Evolutionary conservation across 2,797 vertebrate species (phyloP), one percentile per base, ranked within the genome.

Genomic region (Tapirus indicus): DNA sequence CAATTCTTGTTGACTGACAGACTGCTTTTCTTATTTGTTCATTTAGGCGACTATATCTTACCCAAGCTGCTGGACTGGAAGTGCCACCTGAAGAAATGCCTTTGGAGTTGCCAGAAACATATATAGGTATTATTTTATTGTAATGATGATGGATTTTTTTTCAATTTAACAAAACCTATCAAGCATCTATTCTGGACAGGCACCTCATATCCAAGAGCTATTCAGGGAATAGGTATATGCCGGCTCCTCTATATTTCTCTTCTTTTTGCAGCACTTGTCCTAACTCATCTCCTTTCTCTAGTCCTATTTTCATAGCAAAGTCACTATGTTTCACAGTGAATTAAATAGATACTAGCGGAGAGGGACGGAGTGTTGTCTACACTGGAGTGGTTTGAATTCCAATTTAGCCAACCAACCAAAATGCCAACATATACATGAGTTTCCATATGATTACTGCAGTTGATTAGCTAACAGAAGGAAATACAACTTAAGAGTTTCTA

Each of bases 11-110:
- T 74, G 38, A 78, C 54, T 71, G 49, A 88, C 47, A 91, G 32
- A 25, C 56, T 54, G 49, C 56, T 90, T 91, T 93, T 85, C 71
- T 83, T 56, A 25, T 88, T 88, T 91, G 11, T 97, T 91, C 47
- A 80, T 97, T 91, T 74, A 99, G 99, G 86, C 95, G 77, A 71
- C 87, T 98, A 1, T 98, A 98, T 96, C 97, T 98, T 74, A 98
- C 92, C 23, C 98, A 98, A 91, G 95, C 93, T 84, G 91, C 88
- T 92, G 97, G 95, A 20, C 95, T 97, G 93, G 91, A 96, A 62
- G 71, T 72, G 27, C 60, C 80, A 72, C 97, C 91, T 71, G 95
- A 97, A 29, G 89, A 93, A 41, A 77, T 60, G 75, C 79, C 58
- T 78, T 49, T 23, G 96, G 97, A 98, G 77, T n/a, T 90, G 47